These are phyloP conservation scores for Mimumesa dahlbomi DNA, from an alignment of 2,888 invertebrate species.

Conservation along the genomic window DNA sequence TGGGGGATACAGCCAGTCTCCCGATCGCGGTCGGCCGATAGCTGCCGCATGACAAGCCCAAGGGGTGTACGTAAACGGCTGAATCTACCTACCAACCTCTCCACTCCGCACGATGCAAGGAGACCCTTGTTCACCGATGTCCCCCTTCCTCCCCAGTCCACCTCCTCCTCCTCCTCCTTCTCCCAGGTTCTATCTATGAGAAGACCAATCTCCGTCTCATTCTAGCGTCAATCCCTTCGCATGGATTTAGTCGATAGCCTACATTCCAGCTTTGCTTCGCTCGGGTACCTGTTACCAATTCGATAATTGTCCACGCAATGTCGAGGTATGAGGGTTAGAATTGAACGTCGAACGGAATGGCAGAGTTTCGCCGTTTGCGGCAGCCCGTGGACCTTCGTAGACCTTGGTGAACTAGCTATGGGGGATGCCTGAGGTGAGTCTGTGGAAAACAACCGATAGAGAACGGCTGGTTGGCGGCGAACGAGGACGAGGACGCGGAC, in stretches of 20 bases:
- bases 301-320: constrained; percentile 55
- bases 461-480: not conserved
- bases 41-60: constrained; percentile 70
- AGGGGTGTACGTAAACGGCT: constrained; percentile 70
- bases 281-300: constrained; percentile 53
- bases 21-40: constrained; percentile 68
- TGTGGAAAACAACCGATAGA: too few relatives aligned
- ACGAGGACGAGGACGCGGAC: constrained; percentile 11
- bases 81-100: constrained; percentile 64
- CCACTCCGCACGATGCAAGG: constrained; percentile 54
- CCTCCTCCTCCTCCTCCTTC: constrained; percentile 14
- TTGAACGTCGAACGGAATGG: too few relatives aligned
- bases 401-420: too few relatives aligned
- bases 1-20: constrained; percentile 66
- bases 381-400: too few relatives aligned
- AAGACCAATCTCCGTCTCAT: not conserved
- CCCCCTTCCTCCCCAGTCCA: constrained; percentile 12
- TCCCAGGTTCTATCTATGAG: not conserved
- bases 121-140: constrained; percentile 59
- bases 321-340: constrained; percentile 38
- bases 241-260: constrained; percentile 62
- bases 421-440: too few relatives aligned
- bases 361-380: too few relatives aligned
- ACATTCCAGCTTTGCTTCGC: constrained; percentile 56
- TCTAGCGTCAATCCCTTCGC: constrained; percentile 43